Base-by-base conservation (phyloP, 1,140 invertebrate genomes). In the Antheraea mylitta region DNA sequence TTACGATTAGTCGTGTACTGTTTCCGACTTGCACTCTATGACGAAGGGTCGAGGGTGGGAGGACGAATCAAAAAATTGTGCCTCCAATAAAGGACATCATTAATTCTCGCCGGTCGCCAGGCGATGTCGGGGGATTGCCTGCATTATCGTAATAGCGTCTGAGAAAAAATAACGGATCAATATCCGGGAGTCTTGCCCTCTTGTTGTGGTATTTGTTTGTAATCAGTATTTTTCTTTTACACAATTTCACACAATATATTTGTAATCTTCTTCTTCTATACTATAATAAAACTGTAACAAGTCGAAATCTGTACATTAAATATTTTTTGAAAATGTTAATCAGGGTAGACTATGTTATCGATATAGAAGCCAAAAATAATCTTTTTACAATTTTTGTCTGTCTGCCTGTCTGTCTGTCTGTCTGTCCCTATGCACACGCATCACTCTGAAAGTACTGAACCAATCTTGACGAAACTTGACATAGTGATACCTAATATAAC, bases 1-100 rank as follows among this genome's bases (percentile, higher is more conserved):
- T 30, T 10, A 53, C 45, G 45, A 53, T 53, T 53, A 53, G 13
- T 53, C 18, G 30, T 45, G 36, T 61, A 60, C 60, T 37, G 18
- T 71, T 30, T 61, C 22, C 6, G 11, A 4, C 3, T 11, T 36
- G 11, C 11, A 61, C 22, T 65, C 38, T 65, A 65, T 10, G 6
- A 11, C 19, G 19, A 66, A 53, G 67, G 69, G 48, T 64, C 19
- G 19, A 60, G 68, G 45, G 45, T 59, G 37, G 70, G 78, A 74
- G 75, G 72, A 75, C 76, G 80, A 83, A 87, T 89, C 86, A 89
- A 89, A 91, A 90, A 91, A 91, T 91, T 88, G 83, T 83, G 80
- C 81, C 88, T 87, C 77, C 89, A 91, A 91, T 91, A 91, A 91
- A 85, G 89, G 83, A 85, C 81, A 91, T 89, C 89, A 91, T 91